Evolutionary conservation across 2,113 vertebrate species (phyloP).

Genomic region (Sciurus niger): DNA sequence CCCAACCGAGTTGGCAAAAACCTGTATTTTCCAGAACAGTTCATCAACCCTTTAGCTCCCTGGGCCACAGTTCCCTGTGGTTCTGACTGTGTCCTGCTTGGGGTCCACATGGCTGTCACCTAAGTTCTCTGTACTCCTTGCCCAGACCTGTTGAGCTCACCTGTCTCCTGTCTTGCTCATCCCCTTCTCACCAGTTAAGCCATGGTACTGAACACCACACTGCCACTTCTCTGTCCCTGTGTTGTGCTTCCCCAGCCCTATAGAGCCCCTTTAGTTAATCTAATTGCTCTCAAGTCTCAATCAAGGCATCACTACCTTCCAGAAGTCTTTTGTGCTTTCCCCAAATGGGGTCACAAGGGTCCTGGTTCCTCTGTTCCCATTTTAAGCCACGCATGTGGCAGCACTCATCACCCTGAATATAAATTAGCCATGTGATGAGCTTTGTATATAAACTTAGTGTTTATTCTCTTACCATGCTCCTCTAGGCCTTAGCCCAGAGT

Average conservation of each 20-base stretch:
- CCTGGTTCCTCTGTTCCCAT: not conserved
- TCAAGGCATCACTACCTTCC: not conserved
- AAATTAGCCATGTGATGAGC: not conserved
- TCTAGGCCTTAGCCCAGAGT: not conserved
- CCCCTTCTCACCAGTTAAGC: not conserved
- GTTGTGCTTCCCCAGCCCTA: too few relatives aligned
- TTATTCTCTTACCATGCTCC: not conserved
- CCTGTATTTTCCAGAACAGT: not conserved
- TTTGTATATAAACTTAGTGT: not conserved
- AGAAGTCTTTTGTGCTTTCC: not conserved
- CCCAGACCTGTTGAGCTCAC: not conserved
- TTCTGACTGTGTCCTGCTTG: not conserved
- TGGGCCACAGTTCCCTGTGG: not conserved
- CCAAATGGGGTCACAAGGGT: not conserved
- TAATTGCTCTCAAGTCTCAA: not conserved
- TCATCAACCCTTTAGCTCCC: not conserved
- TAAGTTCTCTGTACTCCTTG: not conserved
- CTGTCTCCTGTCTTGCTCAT: not conserved
- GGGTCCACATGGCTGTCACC: not conserved
- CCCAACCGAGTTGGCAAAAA: not conserved
- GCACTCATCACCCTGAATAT: not conserved
- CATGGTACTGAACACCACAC: fast-evolving
- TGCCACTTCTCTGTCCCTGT: too few relatives aligned
- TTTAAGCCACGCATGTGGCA: fast-evolving
- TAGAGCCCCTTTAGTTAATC: not conserved